Conservation (phyloP, 2,113 vertebrate genomes). For the Cichladusa arquata region DNA sequence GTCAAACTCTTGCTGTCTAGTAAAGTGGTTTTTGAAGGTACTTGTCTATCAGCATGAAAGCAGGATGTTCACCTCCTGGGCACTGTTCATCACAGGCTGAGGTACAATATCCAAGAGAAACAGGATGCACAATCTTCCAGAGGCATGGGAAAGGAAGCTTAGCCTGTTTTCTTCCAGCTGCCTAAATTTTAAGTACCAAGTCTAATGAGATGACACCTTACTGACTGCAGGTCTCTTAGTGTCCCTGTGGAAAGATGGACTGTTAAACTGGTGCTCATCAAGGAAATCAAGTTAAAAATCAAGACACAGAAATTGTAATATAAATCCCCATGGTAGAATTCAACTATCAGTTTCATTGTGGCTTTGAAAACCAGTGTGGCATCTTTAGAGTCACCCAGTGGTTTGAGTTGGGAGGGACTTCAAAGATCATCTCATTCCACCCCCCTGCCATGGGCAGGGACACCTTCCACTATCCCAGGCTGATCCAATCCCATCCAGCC, state of each 20-base stretch:
- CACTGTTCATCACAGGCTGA: neutral
- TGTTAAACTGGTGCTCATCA: neutral
- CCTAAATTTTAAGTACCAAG: neutral
- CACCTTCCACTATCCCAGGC: neutral
- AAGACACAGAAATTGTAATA: neutral
- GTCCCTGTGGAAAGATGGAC: neutral
- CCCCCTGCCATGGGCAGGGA: fast-evolving
- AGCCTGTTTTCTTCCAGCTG: neutral
- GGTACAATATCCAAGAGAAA: neutral
- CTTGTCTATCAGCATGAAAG: neutral
- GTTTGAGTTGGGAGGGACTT: neutral
- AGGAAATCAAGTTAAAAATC: neutral
- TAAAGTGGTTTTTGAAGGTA: neutral
- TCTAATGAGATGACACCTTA: neutral
- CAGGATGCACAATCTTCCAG: neutral
- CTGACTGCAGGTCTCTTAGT: neutral
- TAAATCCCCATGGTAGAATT: neutral
- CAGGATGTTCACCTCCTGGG: neutral
- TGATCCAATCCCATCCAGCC: fast-evolving
- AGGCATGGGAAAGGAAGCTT: neutral
- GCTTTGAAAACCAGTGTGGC: neutral
- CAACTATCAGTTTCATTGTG: neutral
- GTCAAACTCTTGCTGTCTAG: neutral
- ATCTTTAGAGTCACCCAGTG: neutral
- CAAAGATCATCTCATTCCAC: neutral